Conservation (phyloP, 2,113 vertebrate genomes). For the Eurystomus gularis region DNA sequence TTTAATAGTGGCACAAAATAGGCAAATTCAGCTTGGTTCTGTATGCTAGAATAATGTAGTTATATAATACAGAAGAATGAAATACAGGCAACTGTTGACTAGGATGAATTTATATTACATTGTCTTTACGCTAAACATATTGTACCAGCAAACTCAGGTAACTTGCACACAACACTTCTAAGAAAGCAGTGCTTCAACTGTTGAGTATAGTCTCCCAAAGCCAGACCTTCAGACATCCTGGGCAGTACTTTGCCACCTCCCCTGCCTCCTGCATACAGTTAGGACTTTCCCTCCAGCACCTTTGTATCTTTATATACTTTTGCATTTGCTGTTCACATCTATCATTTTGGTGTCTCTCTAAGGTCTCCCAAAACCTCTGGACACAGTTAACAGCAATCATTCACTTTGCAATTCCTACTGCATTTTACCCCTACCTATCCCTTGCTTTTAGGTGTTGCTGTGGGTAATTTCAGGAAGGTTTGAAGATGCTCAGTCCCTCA, state of each 20-base stretch:
- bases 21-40: not conserved
- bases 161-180: not conserved
- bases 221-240: not conserved
- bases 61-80: not conserved
- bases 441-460: not conserved
- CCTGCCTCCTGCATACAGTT: not conserved
- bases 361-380: not conserved
- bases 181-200: not conserved
- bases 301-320: not conserved
- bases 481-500: not conserved
- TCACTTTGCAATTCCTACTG: not conserved
- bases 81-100: not conserved
- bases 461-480: not conserved
- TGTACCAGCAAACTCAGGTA: not conserved
- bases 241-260: not conserved
- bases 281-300: not conserved
- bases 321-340: not conserved
- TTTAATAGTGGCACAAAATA: not conserved
- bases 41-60: not conserved
- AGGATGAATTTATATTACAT: not conserved
- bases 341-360: not conserved
- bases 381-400: not conserved
- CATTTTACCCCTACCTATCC: not conserved
- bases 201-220: not conserved
- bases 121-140: not conserved